Conservation (phyloP, 2,797 vertebrate species). For the Eupleurogrammus muticus region DNA sequence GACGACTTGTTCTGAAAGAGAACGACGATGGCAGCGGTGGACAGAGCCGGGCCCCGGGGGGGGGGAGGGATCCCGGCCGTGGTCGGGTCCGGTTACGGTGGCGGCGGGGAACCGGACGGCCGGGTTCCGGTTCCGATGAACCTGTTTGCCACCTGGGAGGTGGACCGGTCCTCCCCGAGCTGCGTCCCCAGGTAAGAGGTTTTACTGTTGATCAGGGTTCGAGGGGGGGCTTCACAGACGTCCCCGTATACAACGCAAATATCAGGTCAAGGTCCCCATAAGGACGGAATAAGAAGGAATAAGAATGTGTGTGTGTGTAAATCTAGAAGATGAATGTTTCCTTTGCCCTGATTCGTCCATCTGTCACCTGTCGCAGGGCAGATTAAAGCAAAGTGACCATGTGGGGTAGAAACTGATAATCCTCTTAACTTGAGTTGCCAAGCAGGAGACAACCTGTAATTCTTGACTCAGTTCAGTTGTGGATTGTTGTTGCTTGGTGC, state of each 20-base stretch:
- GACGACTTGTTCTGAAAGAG: constrained; percentile 20
- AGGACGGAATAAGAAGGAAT: no score
- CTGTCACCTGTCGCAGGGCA: neutral
- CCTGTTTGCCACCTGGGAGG: constrained; percentile 82
- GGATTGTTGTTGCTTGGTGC: no score
- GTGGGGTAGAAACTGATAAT: constrained; percentile 20
- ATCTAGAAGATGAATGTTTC: neutral
- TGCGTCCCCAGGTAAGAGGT: constrained; percentile 75
- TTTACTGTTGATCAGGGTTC: neutral
- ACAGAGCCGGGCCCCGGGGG: constrained; percentile 65
- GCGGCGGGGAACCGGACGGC: neutral
- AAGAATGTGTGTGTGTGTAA: no score
- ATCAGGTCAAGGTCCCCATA: no score
- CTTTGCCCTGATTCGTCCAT: neutral
- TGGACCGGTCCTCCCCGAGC: constrained; percentile 80
- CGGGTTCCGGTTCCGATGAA: constrained; percentile 77
- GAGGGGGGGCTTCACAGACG: neutral
- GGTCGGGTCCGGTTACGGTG: constrained; percentile 33
- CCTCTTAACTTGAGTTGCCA: constrained; percentile 19
- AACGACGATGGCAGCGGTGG: constrained; percentile 70
- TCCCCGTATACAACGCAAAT: neutral
- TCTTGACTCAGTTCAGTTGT: neutral
- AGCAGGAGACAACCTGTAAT: constrained; percentile 4
- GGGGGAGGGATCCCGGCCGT: constrained; percentile 29
- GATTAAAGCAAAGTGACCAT: constrained; percentile 11